Evolutionary conservation across 2,888 invertebrate species (phyloP).

Genomic region (Actias luna): DNA sequence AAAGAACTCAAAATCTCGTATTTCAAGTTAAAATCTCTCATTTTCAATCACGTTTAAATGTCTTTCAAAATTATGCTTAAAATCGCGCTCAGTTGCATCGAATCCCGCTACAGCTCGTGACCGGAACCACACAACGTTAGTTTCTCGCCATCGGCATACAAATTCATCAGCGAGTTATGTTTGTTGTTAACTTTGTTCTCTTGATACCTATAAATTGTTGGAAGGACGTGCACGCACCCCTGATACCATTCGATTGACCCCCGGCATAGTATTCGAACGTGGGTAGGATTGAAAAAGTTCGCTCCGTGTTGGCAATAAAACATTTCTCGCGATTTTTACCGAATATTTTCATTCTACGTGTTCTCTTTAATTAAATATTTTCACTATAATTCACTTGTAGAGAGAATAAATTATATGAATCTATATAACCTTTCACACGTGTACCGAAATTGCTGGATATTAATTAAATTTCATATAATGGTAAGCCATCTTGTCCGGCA

Average conservation of each 20-base stretch:
- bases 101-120: conserved; percentile 22
- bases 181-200: conserved; percentile 64
- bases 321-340: background rate
- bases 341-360: background rate
- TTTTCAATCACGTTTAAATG: too few species aligned
- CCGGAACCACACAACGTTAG: conserved; percentile 26
- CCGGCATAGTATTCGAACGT: conserved; percentile 3
- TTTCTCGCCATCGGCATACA: conserved; percentile 56
- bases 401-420: too few species aligned
- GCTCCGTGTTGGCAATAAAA: background rate
- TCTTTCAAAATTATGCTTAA: too few species aligned
- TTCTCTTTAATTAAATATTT: background rate
- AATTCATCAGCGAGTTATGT: conserved; percentile 56
- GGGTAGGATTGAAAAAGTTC: background rate
- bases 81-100: too few species aligned
- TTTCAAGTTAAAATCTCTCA: too few species aligned
- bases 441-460: too few species aligned
- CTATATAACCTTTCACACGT: too few species aligned
- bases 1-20: too few species aligned
- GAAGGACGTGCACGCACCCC: background rate
- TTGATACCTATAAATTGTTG: conserved; percentile 38
- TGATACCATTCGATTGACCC: background rate
- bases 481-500: too few species aligned
- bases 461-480: too few species aligned
- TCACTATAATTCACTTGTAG: too few species aligned